Evolutionary conservation across 2,797 vertebrate genomes (phyloP).

Genomic region (Botia kubotai): DNA sequence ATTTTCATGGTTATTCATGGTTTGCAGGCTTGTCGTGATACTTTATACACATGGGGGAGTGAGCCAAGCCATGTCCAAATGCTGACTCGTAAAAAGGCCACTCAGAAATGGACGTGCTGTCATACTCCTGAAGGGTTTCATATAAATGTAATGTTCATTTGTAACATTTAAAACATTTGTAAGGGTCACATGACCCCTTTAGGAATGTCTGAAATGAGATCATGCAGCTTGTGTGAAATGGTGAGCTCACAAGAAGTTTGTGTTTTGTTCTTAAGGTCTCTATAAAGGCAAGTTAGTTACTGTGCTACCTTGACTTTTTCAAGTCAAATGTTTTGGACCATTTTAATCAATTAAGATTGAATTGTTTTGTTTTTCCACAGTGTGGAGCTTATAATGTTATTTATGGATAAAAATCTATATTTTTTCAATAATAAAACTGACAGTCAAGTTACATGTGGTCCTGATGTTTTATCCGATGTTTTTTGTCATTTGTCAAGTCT

Average conservation of each 20-base stretch:
- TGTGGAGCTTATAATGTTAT: slow-evolving; percentile 66
- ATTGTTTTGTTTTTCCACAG: slow-evolving; percentile 59
- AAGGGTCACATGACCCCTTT: slow-evolving; percentile 25
- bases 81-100: too few relatives aligned
- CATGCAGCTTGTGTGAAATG: slow-evolving; percentile 2
- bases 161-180: neutral
- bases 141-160: neutral
- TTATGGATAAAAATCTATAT: slow-evolving; percentile 60
- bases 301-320: slow-evolving; percentile 36
- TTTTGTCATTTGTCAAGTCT: too few relatives aligned
- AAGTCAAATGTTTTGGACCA: slow-evolving; percentile 36
- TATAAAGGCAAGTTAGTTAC: slow-evolving; percentile 9
- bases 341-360: slow-evolving; percentile 61
- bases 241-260: slow-evolving; percentile 3
- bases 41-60: too few relatives aligned
- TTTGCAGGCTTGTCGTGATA: too few relatives aligned
- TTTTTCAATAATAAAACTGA: slow-evolving; percentile 64
- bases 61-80: too few relatives aligned
- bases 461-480: neutral
- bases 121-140: slow-evolving; percentile 5
- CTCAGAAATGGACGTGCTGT: too few relatives aligned
- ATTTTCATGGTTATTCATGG: neutral
- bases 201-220: slow-evolving; percentile 27
- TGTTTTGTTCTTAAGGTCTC: slow-evolving; percentile 13
- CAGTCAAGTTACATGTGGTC: slow-evolving; percentile 7